These are phyloP conservation scores for Brachionus asplanchnoidis DNA, from an alignment of 1,140 invertebrate genomes.

Conservation along the genomic window DNA sequence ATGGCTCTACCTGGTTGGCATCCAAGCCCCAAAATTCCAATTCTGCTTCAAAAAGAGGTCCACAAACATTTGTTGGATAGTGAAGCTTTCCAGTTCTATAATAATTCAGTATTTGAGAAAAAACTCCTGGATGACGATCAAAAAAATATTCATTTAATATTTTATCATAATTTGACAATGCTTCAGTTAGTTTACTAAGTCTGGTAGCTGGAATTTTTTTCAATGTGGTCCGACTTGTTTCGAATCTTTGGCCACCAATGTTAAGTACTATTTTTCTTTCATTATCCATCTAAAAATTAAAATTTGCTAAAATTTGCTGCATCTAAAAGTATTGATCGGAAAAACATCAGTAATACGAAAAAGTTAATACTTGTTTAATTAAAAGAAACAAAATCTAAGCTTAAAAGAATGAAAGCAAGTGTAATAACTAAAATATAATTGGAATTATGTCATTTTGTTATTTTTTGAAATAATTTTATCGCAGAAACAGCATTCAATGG, in stretches of 20 bases:
- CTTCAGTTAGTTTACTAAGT: constrained; percentile 51
- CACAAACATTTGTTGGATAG: constrained; percentile 54
- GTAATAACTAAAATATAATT: neutral
- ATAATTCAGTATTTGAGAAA: constrained; percentile 56
- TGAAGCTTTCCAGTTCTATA: constrained; percentile 54
- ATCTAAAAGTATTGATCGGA: neutral
- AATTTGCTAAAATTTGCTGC: neutral
- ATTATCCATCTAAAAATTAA: neutral
- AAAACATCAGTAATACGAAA: neutral
- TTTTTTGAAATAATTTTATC: neutral
- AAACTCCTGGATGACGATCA: constrained; percentile 54
- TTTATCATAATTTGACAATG: constrained; percentile 48
- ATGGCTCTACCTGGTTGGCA: constrained; percentile 56
- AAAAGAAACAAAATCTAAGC: neutral
- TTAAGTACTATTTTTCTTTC: constrained; percentile 44
- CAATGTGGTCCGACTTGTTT: constrained; percentile 44
- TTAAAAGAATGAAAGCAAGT: neutral
- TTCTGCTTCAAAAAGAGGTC: constrained; percentile 55
- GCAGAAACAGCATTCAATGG: neutral
- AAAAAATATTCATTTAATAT: constrained; percentile 55
- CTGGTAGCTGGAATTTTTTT: constrained; percentile 54
- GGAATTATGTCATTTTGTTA: neutral
- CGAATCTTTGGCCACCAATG: constrained; percentile 45
- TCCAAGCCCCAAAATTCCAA: constrained; percentile 56
- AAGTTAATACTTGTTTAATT: neutral